Evolutionary conservation across 2,888 invertebrate species (phyloP).

Genomic region (Orchestes rusci): DNA sequence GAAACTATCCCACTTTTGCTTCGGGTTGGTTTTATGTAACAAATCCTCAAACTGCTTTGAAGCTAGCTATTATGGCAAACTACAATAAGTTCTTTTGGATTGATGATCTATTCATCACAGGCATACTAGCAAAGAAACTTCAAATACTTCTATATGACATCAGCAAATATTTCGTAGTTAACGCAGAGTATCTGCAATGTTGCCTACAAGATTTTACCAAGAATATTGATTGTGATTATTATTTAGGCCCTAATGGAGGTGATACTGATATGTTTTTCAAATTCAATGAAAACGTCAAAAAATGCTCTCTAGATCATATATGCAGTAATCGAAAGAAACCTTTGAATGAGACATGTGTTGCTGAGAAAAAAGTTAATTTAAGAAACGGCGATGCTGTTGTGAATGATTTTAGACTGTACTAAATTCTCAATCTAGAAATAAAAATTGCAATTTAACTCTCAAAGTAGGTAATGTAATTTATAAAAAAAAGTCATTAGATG

Average conservation of each 20-base stretch:
- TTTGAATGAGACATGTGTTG: slow-evolving; percentile 56
- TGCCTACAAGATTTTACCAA: slow-evolving; percentile 58
- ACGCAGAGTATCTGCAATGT: slow-evolving; percentile 66
- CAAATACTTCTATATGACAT: slow-evolving; percentile 53
- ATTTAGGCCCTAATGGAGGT: slow-evolving; percentile 73
- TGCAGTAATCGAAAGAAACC: slow-evolving; percentile 48
- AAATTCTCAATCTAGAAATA: no score
- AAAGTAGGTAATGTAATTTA: no score
- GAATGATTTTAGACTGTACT: slow-evolving; percentile 30
- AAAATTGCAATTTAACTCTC: no score
- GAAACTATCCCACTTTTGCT: slow-evolving; percentile 64
- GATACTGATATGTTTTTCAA: slow-evolving; percentile 60
- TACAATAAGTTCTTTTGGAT: slow-evolving; percentile 79
- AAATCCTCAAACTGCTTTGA: slow-evolving; percentile 54
- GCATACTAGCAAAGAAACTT: slow-evolving; percentile 58
- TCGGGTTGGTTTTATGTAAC: slow-evolving; percentile 83
- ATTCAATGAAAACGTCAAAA: slow-evolving; percentile 55
- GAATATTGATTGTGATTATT: slow-evolving; percentile 58
- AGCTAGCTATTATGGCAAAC: slow-evolving; percentile 50
- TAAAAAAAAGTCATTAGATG: no score
- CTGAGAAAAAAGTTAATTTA: slow-evolving; percentile 37
- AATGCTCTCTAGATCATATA: slow-evolving; percentile 50
- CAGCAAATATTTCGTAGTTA: slow-evolving; percentile 58
- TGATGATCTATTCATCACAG: slow-evolving; percentile 83
- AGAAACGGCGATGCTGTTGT: slow-evolving; percentile 34